phyloP scores from a whole-genome alignment of 2,888 invertebrate species.

The Neria commutata region DNA sequence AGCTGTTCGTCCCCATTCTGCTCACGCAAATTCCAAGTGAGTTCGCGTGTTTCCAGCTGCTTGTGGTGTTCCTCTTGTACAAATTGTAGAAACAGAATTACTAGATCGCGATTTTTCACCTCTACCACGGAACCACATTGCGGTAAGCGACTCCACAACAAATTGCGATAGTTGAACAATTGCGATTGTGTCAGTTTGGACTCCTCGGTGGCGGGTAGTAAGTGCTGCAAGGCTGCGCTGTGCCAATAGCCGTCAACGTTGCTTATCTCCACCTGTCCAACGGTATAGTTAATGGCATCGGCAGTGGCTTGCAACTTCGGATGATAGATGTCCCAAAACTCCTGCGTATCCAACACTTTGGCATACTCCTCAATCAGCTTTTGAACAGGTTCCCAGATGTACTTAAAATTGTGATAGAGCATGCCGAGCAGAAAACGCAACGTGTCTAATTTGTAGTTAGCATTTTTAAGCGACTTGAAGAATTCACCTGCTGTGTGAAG shows the following conservation, averaged over 20 bases:
- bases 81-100: conserved; percentile 80
- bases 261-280: not conserved
- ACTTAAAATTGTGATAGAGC: conserved; percentile 84
- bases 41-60: conserved; percentile 66
- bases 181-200: conserved; percentile 40
- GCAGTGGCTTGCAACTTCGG: conserved; percentile 66
- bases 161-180: conserved; percentile 72
- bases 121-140: conserved; percentile 78
- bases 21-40: conserved; percentile 65
- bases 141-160: conserved; percentile 82
- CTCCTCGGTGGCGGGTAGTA: conserved; percentile 29
- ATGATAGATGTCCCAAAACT: conserved; percentile 77
- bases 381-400: conserved; percentile 85
- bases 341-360: conserved; percentile 65
- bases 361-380: conserved; percentile 80
- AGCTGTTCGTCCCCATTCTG: conserved; percentile 59
- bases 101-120: conserved; percentile 79
- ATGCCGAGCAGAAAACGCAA: conserved; percentile 82
- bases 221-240: conserved; percentile 31
- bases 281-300: conserved; percentile 55
- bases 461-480: conserved; percentile 63
- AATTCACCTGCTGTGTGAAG: conserved; percentile 71
- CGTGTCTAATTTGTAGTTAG: conserved; percentile 69
- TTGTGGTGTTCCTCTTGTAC: conserved; percentile 68
- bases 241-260: conserved; percentile 27